These are phyloP conservation scores for Philereme transversata DNA, from an alignment of 2,888 invertebrate species.

Conservation along the genomic window DNA sequence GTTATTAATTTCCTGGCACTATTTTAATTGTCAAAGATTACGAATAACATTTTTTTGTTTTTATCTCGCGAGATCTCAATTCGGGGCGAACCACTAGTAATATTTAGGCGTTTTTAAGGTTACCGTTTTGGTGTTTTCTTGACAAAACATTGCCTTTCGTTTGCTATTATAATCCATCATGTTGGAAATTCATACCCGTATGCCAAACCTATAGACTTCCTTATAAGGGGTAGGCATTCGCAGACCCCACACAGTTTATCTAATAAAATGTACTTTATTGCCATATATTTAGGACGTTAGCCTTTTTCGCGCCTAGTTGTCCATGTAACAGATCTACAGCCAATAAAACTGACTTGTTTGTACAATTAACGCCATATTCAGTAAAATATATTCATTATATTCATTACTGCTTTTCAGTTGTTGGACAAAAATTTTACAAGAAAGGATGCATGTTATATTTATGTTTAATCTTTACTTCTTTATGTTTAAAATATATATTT, in stretches of 20 bases:
- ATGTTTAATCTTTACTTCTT: not conserved
- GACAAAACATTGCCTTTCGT: slow-evolving; percentile 25
- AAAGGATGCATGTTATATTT: slow-evolving; percentile 14
- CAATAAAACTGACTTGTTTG: slow-evolving; percentile 27
- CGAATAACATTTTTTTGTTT: too few species aligned
- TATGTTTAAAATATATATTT: slow-evolving; percentile 1
- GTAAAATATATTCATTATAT: slow-evolving; percentile 16
- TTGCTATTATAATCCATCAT: slow-evolving; percentile 19
- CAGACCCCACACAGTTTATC: slow-evolving; percentile 51
- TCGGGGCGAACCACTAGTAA: too few species aligned
- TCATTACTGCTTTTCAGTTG: slow-evolving; percentile 6
- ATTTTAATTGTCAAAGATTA: too few species aligned
- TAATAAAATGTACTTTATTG: slow-evolving; percentile 33
- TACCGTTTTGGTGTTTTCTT: not conserved
- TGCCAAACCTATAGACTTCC: slow-evolving; percentile 37
- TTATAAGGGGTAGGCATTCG: slow-evolving; percentile 48
- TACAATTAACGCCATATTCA: slow-evolving; percentile 18
- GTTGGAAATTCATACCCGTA: slow-evolving; percentile 24
- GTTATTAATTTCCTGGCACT: too few species aligned
- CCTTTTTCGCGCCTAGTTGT: slow-evolving; percentile 32
- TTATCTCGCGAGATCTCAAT: too few species aligned
- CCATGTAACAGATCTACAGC: slow-evolving; percentile 27
- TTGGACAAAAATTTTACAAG: slow-evolving; percentile 14
- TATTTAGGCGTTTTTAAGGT: not conserved
- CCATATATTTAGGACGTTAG: slow-evolving; percentile 37